Percentiles rank a stretch among this genome's conserved stretches.
These are phyloP conservation scores for Acrocephalus arundinaceus DNA, from an alignment of 2,113 vertebrate genomes.

Conservation along the genomic window DNA sequence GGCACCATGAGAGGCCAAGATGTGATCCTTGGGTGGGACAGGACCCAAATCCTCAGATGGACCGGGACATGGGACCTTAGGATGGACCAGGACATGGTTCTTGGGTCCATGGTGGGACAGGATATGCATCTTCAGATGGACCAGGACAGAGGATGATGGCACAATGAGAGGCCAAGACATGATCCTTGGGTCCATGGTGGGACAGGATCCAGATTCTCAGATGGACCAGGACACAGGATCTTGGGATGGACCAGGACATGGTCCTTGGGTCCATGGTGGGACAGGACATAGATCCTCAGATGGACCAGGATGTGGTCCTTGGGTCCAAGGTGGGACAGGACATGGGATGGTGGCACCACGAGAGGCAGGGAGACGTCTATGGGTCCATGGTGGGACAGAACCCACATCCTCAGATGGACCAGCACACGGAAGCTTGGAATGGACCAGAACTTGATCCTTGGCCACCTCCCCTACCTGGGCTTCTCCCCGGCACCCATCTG, in stretches of 20 bases:
- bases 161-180: background rate
- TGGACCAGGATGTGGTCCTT: rapidly evolving
- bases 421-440: rapidly evolving
- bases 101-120: background rate
- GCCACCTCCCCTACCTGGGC: constrained; percentile 78
- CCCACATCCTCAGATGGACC: rapidly evolving
- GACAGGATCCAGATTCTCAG: background rate
- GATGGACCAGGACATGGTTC: too few relatives aligned
- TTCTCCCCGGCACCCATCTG: constrained; percentile 91
- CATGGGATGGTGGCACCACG: too few relatives aligned
- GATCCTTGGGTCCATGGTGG: background rate
- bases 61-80: too few relatives aligned
- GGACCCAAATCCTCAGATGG: background rate
- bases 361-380: too few relatives aligned
- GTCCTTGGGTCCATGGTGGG: too few relatives aligned
- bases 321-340: too few relatives aligned
- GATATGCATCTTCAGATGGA: rapidly evolving
- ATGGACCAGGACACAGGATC: rapidly evolving
- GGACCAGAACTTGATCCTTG: rapidly evolving
- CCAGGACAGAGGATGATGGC: background rate
- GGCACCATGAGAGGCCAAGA: too few relatives aligned
- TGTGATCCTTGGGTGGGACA: background rate
- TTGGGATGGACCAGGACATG: too few relatives aligned
- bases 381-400: rapidly evolving
- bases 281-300: rapidly evolving